These are phyloP conservation scores for Enteromius afrohamiltoni DNA, from an alignment of 2,797 vertebrate genomes.

Conservation along the genomic window DNA sequence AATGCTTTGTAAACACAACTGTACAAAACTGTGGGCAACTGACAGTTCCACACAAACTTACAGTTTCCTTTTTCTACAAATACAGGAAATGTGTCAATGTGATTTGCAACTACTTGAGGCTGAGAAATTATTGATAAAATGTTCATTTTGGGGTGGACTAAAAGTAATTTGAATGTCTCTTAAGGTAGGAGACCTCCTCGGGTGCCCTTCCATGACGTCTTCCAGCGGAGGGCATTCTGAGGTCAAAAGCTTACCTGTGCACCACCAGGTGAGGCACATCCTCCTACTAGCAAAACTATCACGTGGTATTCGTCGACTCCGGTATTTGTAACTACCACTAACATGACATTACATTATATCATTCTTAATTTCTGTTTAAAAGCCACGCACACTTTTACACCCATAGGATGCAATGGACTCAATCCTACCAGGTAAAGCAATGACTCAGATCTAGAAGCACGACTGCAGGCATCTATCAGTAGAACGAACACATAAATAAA, in stretches of 20 bases:
- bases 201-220: background rate
- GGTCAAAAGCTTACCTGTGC: constrained; percentile 63
- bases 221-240: constrained; percentile 60
- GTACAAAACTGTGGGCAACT: background rate
- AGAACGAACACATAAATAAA: background rate
- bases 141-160: background rate
- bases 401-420: background rate
- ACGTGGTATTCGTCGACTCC: background rate
- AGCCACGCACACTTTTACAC: background rate
- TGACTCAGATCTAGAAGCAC: background rate
- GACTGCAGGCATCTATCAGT: background rate
- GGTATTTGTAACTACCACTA: background rate
- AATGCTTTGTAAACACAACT: background rate
- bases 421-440: background rate
- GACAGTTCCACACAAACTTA: background rate
- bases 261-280: constrained; percentile 50
- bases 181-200: background rate
- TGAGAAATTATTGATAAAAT: background rate
- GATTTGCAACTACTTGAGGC: background rate
- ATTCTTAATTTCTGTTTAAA: background rate
- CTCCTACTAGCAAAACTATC: constrained; percentile 6
- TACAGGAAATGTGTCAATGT: background rate
- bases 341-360: background rate
- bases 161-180: background rate
- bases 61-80: background rate